Evolutionary conservation across 2,888 invertebrate genomes (phyloP), one percentile per base, ranked within the genome.

Genomic region (Bombylius discolor): DNA sequence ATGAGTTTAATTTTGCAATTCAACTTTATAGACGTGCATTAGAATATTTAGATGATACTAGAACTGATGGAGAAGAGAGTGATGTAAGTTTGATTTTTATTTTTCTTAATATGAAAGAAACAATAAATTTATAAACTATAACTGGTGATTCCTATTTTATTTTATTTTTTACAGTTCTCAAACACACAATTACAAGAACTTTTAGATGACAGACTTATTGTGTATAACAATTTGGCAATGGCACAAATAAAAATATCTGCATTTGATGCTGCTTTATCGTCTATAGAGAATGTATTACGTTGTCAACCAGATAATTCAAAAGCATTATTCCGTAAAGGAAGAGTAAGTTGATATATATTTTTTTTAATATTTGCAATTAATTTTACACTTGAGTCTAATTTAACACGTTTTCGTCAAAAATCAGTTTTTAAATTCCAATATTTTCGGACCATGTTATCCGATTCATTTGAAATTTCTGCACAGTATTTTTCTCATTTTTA

Each of bases 181-280:
- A 80, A 83, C 64, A 73, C 78, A 32, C 81, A 82, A 56, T 69
- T 87, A 49, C 82, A 84, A 65, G 72, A 78, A 45, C 68, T 94
- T 52, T 68, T 92, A 39, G 89, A 91, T 54, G 89, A 90, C 67
- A 77, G 91, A 60, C 76, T 93, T 53, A 84, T 89, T 65, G 89
- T 92, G 2, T 86, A 88, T 66, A 95, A 95, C 70, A 96, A 96
- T 70, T 81, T 95, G 79, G 93, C 94, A 13, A 90, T 91, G 60
- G 89, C 93, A 13, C 94, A 95, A 74, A 79, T 95, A 62, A 93
- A 91, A 77, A 84, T 89, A 46, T 84, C 87, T 55, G 87, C 89
- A 9, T 90, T 82, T 68, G 90, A 91, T 63, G 85, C 89, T 11
- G 94, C 94, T 7, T 76, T 93, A 33, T 80, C 83, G 71, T 89